Evolutionary conservation across 2,797 vertebrate species (phyloP).

Genomic region (Vultur gryphus): DNA sequence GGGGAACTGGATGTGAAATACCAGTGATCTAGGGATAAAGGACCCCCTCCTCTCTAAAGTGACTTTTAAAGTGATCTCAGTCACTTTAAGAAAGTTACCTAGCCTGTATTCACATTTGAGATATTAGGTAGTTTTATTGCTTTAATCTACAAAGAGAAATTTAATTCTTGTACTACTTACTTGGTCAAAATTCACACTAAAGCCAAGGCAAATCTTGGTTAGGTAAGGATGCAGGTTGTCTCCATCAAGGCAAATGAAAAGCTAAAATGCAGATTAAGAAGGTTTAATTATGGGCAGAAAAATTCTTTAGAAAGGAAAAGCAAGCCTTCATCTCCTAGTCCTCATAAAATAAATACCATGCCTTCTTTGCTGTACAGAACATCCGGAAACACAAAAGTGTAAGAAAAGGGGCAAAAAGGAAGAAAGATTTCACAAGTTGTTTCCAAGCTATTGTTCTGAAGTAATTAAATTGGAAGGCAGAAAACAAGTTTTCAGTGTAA

Average conservation of each 20-base stretch:
- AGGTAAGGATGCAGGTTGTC: neutral
- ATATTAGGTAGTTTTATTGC: neutral
- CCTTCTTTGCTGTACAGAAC: neutral
- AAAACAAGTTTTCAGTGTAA: neutral
- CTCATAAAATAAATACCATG: neutral
- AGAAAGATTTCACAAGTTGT: neutral
- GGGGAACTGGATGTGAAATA: neutral
- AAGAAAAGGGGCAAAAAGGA: neutral
- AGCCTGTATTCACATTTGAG: neutral
- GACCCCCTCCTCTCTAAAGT: neutral
- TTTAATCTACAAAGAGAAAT: neutral
- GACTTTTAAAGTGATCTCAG: neutral
- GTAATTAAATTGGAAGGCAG: neutral
- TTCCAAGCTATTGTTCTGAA: neutral
- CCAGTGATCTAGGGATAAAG: neutral
- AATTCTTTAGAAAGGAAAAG: neutral
- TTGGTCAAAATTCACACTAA: neutral
- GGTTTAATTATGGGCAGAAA: neutral
- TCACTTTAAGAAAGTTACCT: neutral
- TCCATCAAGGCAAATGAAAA: neutral
- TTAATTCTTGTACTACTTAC: neutral
- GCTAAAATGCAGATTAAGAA: neutral
- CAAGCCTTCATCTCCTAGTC: neutral
- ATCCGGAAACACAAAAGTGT: neutral
- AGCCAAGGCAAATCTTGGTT: neutral